Evolutionary conservation across 2,113 vertebrate species (phyloP), one percentile per base, ranked within the genome.

Genomic region (Lontra canadensis): DNA sequence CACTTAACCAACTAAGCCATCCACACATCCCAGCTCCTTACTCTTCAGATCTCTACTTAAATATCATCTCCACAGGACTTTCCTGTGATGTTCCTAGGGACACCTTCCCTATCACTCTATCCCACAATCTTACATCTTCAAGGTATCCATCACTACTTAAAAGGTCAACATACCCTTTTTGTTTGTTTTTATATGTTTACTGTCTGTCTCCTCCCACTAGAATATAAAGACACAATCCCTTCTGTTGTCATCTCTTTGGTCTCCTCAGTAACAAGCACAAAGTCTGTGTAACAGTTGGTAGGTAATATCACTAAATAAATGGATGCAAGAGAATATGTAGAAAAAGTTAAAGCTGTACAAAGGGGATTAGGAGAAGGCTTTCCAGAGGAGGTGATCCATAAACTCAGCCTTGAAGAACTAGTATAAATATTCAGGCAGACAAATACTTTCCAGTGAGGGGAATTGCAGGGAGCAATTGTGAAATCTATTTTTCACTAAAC

Each of bases 401-500:
- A 89, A 59, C 26, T 42, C 87, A 96, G 67, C 42, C n/a, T 79
- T 79, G 42, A 92, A 84, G 69, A 88, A 49, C 52, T 23, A 88
- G 65, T 57, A 10, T 82, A 92, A 88, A 23, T 69, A 65, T 63
- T 74, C 49, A 63, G 39, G 55, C 52, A 90, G 31, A 80, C 23
- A 76, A 85, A 34, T 65, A 79, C 31, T 79, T 44, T 59, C 7
- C 71, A 80, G 49, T 78, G 42, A 84, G 85, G 36, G 23, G 92
- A 94, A 89, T 6, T 67, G 11, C 39, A 67, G 57, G 52, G 49
- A 69, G 12, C 52, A 84, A 34, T 13, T 71, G 25, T 73, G 13
- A 88, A 88, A 61, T 88, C 71, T 69, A 31, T 59, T 49, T 94
- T 88, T 90, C 44, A 83, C 82, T 83, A 57, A 93, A 67, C 42